A percentile compares a stretch with the other conserved stretches of the same genome.
Evolutionary conservation across 1,140 invertebrate species (phyloP).

Genomic region (Orchestia grillus): DNA sequence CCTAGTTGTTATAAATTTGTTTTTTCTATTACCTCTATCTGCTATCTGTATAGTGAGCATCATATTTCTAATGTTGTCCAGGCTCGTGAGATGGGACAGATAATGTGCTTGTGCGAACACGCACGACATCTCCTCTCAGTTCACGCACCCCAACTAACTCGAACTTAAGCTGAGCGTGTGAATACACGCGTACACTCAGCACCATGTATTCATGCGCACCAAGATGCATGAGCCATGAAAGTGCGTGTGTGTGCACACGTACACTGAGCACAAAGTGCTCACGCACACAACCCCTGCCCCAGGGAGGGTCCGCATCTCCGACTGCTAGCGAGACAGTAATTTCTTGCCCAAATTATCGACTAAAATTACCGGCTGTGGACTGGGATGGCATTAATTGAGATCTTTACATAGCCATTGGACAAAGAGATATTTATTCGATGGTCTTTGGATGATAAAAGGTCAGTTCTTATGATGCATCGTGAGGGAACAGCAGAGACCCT

Average conservation of each 20-base stretch:
- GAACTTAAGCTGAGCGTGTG: not conserved
- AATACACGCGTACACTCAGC: not conserved
- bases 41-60: not conserved
- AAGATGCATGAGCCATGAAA: not conserved
- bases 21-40: not conserved
- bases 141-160: not conserved
- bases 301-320: not conserved
- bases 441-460: slow-evolving; percentile 7
- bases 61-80: not conserved
- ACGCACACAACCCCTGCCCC: not conserved
- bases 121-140: not conserved
- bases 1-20: not conserved
- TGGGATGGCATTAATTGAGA: slow-evolving; percentile 36
- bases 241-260: not conserved
- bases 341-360: slow-evolving; percentile 39
- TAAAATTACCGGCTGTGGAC: slow-evolving; percentile 12
- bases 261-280: not conserved
- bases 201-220: not conserved
- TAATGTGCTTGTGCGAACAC: not conserved
- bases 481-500: not conserved
- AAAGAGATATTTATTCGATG: slow-evolving; percentile 38
- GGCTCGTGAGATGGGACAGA: not conserved
- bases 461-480: slow-evolving; percentile 25
- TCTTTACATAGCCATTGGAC: slow-evolving; percentile 48
- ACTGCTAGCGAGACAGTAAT: slow-evolving; percentile 33